Evolutionary conservation across 2,888 invertebrate genomes (phyloP).

Genomic region (Gonocerus acuteangulatus): DNA sequence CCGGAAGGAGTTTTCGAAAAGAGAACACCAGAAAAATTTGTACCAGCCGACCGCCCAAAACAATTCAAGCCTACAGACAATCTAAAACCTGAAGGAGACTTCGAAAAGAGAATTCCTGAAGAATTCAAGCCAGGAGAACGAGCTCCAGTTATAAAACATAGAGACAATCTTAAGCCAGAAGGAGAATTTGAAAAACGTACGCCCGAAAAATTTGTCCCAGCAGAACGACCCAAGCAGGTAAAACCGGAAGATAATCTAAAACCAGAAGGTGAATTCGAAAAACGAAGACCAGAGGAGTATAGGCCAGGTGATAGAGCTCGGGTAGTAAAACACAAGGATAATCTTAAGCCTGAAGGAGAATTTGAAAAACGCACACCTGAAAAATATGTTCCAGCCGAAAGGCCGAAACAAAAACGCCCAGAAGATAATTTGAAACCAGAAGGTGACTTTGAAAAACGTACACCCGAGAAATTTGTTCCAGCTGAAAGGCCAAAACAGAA

Average conservation of each 20-base stretch:
- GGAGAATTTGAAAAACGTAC: constrained; percentile 46
- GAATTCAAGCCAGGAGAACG: constrained; percentile 43
- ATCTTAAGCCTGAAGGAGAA: constrained; percentile 46
- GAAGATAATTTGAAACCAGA: constrained; percentile 47
- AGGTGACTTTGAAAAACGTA: constrained; percentile 42
- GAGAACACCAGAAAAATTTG: constrained; percentile 37
- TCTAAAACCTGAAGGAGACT: constrained; percentile 51
- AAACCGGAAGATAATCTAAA: constrained; percentile 38
- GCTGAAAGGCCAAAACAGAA: constrained; percentile 44
- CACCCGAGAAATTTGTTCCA: constrained; percentile 44
- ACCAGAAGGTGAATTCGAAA: constrained; percentile 48
- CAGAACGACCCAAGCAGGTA: constrained; percentile 47
- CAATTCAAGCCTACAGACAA: constrained; percentile 43
- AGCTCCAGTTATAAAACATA: constrained; percentile 41
- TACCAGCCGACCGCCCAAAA: constrained; percentile 44
- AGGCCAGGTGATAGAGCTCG: neutral
- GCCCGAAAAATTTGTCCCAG: constrained; percentile 40
- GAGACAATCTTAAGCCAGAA: constrained; percentile 47
- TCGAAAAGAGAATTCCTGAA: constrained; percentile 39
- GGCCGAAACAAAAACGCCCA: constrained; percentile 41
- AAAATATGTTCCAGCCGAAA: constrained; percentile 50
- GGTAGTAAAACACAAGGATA: constrained; percentile 38
- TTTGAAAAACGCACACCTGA: constrained; percentile 43
- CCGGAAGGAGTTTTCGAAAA: constrained; percentile 45
- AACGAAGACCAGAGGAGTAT: constrained; percentile 43